Conservation (phyloP, 2,797 vertebrate genomes). For the Pangasius larnaudii region DNA sequence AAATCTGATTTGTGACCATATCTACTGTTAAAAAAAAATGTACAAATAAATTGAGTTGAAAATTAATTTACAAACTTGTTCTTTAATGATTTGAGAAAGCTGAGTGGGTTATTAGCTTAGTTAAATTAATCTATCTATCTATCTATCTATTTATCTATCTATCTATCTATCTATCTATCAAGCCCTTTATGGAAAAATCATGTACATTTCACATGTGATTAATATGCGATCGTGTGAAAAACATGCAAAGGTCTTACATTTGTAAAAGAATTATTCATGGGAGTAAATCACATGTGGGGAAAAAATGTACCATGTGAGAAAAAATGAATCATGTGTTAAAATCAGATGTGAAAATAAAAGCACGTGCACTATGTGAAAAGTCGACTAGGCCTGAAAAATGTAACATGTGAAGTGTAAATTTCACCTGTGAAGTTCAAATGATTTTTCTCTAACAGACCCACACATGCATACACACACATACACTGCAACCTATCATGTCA, state of each 20-base stretch:
- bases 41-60: neutral
- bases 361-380: neutral
- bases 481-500: neutral
- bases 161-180: neutral
- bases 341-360: neutral
- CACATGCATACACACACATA: conserved; percentile 1
- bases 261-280: neutral
- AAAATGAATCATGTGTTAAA: neutral
- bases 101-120: too few relatives aligned
- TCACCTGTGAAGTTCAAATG: neutral
- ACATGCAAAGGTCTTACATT: neutral
- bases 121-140: neutral
- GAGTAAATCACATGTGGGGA: neutral
- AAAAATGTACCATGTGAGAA: neutral
- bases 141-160: conserved; percentile 11
- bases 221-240: neutral
- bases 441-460: neutral
- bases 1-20: neutral
- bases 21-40: neutral
- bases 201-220: neutral
- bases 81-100: neutral
- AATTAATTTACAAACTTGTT: neutral
- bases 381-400: neutral
- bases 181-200: neutral
- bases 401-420: neutral